Conservation (phyloP, 2,113 vertebrate species). For the Suricata suricatta region DNA sequence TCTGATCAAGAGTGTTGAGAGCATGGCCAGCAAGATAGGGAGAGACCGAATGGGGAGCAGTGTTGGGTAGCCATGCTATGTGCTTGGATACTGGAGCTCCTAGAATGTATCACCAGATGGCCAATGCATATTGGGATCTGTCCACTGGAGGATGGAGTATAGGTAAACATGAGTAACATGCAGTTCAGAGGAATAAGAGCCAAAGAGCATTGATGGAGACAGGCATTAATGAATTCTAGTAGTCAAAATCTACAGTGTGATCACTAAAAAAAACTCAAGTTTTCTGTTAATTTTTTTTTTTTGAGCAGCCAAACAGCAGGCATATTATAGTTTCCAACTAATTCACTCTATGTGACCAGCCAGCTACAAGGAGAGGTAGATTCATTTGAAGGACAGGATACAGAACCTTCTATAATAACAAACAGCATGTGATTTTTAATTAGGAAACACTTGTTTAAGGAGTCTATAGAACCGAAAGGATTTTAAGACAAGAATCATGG, state of each 20-base stretch:
- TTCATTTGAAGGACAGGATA: constrained; percentile 4
- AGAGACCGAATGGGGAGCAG: not conserved
- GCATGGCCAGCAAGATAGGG: not conserved
- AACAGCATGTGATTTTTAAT: not conserved
- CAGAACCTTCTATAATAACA: not conserved
- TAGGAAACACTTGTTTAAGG: constrained; percentile 2
- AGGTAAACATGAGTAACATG: not conserved
- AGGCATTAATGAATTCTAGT: not conserved
- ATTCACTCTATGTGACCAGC: not conserved
- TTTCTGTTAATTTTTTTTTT: not conserved
- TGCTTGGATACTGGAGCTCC: not conserved
- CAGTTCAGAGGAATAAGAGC: not conserved
- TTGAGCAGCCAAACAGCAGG: not conserved
- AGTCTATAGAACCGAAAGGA: not conserved
- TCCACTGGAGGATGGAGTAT: not conserved
- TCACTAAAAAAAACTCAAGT: not conserved
- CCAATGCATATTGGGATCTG: not conserved
- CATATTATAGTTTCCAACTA: not conserved
- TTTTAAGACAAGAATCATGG: not conserved
- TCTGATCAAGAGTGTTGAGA: not conserved
- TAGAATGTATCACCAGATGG: not conserved
- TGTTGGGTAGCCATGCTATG: not conserved
- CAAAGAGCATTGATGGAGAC: not conserved
- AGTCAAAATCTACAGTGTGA: not conserved
- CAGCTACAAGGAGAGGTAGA: not conserved